These are phyloP conservation scores for Melieria crassipennis DNA, from an alignment of 2,888 invertebrate species.

Conservation along the genomic window DNA sequence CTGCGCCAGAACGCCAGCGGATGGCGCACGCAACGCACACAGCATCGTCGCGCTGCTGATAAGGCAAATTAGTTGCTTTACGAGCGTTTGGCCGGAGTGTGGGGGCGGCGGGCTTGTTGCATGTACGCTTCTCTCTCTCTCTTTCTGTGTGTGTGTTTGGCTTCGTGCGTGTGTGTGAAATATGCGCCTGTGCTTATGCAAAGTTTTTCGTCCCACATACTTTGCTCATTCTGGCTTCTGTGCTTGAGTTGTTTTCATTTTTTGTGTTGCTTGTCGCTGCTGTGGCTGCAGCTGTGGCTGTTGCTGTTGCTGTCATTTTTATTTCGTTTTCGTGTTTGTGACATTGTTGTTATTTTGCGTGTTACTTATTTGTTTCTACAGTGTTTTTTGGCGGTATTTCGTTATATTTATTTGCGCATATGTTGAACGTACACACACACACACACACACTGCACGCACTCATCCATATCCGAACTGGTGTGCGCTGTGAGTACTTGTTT, in stretches of 20 bases:
- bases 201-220: background rate
- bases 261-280: background rate
- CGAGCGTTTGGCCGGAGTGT: background rate
- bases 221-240: background rate
- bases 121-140: too few relatives aligned
- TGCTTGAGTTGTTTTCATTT: background rate
- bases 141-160: too few relatives aligned
- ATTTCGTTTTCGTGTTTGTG: background rate
- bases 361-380: too few relatives aligned
- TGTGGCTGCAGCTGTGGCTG: background rate
- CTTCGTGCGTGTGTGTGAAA: background rate
- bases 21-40: background rate
- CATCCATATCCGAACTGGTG: too few relatives aligned
- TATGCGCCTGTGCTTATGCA: conserved; percentile 9
- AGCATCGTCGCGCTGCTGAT: background rate
- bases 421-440: background rate
- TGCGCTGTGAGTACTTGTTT: too few relatives aligned
- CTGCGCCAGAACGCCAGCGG: background rate
- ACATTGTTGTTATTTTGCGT: background rate
- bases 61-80: conserved; percentile 21
- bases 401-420: too few relatives aligned
- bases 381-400: too few relatives aligned
- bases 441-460: background rate
- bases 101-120: conserved; percentile 1
- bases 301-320: background rate